Conservation (phyloP, 2,113 vertebrate genomes). For the Myocastor coypus region DNA sequence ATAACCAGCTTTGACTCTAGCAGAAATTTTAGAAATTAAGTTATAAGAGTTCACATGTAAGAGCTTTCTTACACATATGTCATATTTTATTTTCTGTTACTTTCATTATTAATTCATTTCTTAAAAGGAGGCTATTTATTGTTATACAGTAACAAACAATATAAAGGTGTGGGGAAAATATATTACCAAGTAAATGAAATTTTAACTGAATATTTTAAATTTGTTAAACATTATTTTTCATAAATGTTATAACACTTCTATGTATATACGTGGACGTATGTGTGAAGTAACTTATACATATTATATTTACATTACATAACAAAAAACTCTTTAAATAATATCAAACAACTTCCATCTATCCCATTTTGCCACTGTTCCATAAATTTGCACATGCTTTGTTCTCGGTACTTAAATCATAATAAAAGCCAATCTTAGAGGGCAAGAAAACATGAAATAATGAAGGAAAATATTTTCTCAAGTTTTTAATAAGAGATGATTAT, state of each 20-base stretch:
- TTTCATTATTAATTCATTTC: slow-evolving; percentile 29
- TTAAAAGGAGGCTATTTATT: slow-evolving; percentile 39
- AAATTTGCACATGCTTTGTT: neutral
- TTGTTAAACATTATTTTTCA: slow-evolving; percentile 7
- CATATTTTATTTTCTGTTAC: slow-evolving; percentile 15
- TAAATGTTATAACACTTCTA: too few species aligned
- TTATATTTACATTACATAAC: neutral
- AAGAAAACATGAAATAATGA: neutral
- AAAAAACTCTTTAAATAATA: neutral
- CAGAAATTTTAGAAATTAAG: neutral
- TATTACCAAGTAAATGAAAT: neutral
- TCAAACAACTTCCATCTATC: neutral
- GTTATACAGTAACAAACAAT: neutral
- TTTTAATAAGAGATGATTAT: neutral
- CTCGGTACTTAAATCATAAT: neutral
- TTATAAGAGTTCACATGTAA: neutral
- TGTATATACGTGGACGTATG: neutral
- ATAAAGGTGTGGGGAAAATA: neutral
- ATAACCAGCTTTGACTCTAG: neutral
- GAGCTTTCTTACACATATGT: neutral
- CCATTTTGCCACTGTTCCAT: neutral
- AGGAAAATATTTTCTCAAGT: neutral
- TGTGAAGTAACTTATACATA: neutral
- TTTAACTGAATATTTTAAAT: neutral
- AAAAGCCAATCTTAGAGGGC: neutral